Base-by-base conservation (phyloP, 2,797 vertebrate species). In the Bradypodion pumilum region DNA sequence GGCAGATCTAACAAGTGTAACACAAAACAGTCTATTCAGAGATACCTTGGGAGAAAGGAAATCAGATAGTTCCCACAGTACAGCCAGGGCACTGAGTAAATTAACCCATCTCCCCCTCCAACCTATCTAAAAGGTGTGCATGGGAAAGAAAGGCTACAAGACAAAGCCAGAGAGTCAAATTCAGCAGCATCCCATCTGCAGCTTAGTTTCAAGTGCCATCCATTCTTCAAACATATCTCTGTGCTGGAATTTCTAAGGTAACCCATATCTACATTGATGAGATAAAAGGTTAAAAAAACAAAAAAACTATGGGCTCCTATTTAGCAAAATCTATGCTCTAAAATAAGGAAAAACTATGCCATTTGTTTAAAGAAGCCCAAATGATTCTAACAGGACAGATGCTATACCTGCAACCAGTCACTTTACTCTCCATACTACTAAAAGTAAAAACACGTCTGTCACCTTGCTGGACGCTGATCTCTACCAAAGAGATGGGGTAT, bases 11-110 rank as follows among this genome's bases (percentile, higher is more conserved):
- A 81, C 15, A n/a, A 85, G 42, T 49, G 84, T 75, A 81, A 75
- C 62, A 85, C 52, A 81, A 85, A 63, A 46, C 78, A 29, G 3
- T 40, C 78, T 52, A 80, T 85, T 81, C 84, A 85, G 25, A 62
- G 60, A 70, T n/a, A 49, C 78, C 78, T 85, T 85, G 84, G 78
- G 84, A 85, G 78, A 80, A 70, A 37, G 72, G 44, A 85, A 85
- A 85, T 4, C 52, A 37, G 78, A 81, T 6, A 29, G 49, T 85
- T 85, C 84, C 84, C 84, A 85, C 84, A 81, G 49, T 75, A 62
- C 16, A 69, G 49, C 4, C 5, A 75, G 69, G 63, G 63, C 63
- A 69, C 0, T 21, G n/a, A 76, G 78, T 60, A 85, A 80, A 75
- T 40, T 69, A 69, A 68, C 70, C 63, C 16, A 44, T 49, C 44